These are phyloP conservation scores for Cyprinodon brontotheroides DNA, from an alignment of 2,113 vertebrate genomes.

Conservation along the genomic window DNA sequence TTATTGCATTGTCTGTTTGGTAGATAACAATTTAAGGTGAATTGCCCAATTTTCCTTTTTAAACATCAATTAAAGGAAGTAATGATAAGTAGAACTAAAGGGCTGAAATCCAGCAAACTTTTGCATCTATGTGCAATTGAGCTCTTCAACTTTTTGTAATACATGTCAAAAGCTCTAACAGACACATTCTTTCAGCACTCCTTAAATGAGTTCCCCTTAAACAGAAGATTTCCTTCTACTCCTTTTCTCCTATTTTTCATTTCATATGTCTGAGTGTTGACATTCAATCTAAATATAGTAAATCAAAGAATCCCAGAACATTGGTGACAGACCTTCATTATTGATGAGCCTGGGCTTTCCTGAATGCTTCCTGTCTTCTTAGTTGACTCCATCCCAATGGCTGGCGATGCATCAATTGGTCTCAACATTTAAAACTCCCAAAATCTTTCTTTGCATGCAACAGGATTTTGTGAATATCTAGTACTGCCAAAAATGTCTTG, in stretches of 20 bases:
- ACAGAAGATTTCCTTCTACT: neutral
- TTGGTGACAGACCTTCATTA: slow-evolving; percentile 43
- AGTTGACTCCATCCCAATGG: slow-evolving; percentile 38
- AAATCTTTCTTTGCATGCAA: slow-evolving; percentile 54
- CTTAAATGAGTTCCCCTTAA: neutral
- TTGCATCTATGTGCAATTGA: neutral
- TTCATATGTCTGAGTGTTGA: neutral
- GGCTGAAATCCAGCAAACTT: neutral
- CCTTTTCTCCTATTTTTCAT: neutral
- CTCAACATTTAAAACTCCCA: slow-evolving; percentile 58
- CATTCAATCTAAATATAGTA: slow-evolving; percentile 2
- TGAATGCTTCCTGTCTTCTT: slow-evolving; percentile 41
- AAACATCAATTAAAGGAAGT: neutral
- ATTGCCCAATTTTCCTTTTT: neutral
- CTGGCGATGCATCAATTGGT: slow-evolving; percentile 22
- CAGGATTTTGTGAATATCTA: slow-evolving; percentile 24
- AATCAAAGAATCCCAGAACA: neutral
- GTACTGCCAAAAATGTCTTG: slow-evolving; percentile 47
- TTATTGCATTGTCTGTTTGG: neutral
- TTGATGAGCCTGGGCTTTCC: slow-evolving; percentile 59
- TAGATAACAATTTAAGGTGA: neutral
- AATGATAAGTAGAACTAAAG: neutral
- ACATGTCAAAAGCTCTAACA: neutral
- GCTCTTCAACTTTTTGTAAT: neutral
- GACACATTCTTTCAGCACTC: neutral